Evolutionary conservation across 2,888 invertebrate genomes (phyloP), one percentile per base, ranked within the genome.

Genomic region (Pristionchus entomophagus): DNA sequence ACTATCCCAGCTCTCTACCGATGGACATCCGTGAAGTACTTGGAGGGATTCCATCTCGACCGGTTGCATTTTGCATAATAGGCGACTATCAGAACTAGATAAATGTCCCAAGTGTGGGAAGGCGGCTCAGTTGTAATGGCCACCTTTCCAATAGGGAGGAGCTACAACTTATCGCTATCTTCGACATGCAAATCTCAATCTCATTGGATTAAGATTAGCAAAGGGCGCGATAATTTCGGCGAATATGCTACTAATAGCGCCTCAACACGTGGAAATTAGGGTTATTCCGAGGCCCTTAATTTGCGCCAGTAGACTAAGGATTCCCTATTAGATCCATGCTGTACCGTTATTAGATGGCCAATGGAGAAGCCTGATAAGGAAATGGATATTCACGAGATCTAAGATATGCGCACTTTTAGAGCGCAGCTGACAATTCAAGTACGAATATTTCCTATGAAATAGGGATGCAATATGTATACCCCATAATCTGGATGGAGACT

Each of bases 201-300:
- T 73, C 73, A 73, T 73, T 73, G 73, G 73, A 73, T 73, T 73
- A 73, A 8, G 65, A 65, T 65, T 32, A 17, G 65, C 35, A 65
- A 65, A 35, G 65, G 65, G 35, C 35, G 59, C 26, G 59, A 14
- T 14, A 35, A 35, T 35, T 65, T 35, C 6, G 65, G 32, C 17
- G 26, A 19, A 35, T 19, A 65, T 32, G 19, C 32, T 35, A 6
- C 35, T 6, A 45, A 45, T 45, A 45, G 45, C 45, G 45, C 2
- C 19, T 6, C 2, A 35, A 65, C 65, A 65, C 35, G 65, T 65
- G 65, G 35, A 35, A 22, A 6, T 32, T 22, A 22, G 10, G 65
- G 65, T 19, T 65, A 65, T 65, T 65, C 14, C 19, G 35, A 35
- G 65, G 35, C n/a, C 19, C 35, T 35, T 35, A 65, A 32, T 65